Percentiles rank a stretch among this genome's conserved stretches.
phyloP scores from a whole-genome alignment of 2,888 invertebrate genomes.

The Bibio marci region DNA sequence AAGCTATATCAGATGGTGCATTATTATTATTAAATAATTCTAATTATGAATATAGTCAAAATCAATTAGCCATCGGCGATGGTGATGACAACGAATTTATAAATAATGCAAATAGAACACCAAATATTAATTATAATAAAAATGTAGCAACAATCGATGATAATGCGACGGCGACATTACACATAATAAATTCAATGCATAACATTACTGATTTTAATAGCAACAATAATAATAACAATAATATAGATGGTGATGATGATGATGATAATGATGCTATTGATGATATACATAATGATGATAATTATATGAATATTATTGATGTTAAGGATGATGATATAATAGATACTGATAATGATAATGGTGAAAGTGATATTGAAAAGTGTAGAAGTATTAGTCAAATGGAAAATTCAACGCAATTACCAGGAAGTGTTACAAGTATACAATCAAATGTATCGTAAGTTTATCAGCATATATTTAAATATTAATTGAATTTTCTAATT shows the following conservation, averaged over 20 bases:
- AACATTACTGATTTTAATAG: neutral
- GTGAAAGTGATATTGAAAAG: neutral
- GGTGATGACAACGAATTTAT: no score
- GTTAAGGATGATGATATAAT: neutral
- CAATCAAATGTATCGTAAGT: slow-evolving; percentile 3
- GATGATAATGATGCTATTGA: slow-evolving; percentile 3
- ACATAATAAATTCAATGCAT: no score
- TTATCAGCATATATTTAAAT: neutral
- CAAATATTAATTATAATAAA: no score
- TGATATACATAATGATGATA: slow-evolving; percentile 14
- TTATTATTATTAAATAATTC: no score
- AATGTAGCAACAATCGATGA: no score
- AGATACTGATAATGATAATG: slow-evolving; percentile 1
- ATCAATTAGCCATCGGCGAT: no score
- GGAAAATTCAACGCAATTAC: neutral
- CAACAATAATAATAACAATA: neutral
- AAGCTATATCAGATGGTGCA: no score
- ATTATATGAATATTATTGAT: slow-evolving; percentile 1
- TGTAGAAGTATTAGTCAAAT: neutral
- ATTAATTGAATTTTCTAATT: no score
- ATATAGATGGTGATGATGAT: neutral
- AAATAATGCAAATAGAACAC: no score
- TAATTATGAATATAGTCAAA: no score
- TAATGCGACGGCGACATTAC: no score
- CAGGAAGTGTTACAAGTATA: slow-evolving; percentile 3